Conservation (phyloP, 2,113 vertebrate genomes). For the Bufo bufo region DNA sequence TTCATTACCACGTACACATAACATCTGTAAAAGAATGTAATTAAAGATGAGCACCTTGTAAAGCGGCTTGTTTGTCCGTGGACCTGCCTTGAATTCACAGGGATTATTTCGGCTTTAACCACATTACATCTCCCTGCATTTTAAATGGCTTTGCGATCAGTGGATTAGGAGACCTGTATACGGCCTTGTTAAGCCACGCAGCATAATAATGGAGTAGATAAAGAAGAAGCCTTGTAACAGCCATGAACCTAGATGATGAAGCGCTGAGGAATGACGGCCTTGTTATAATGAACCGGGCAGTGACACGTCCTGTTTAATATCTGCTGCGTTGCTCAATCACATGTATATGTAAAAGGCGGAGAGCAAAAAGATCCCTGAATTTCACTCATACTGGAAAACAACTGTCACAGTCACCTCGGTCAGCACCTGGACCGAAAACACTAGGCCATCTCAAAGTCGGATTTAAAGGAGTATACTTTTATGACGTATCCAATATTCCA, state of each 20-base stretch:
- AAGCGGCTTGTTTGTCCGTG: slow-evolving; percentile 47
- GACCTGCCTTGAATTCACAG: slow-evolving; percentile 29
- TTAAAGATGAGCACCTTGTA: slow-evolving; percentile 51
- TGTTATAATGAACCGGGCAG: not conserved
- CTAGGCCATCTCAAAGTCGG: too few species aligned
- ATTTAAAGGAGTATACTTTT: not conserved
- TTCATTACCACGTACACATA: slow-evolving; percentile 5
- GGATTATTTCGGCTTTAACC: slow-evolving; percentile 48
- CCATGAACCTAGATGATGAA: not conserved
- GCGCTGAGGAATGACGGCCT: not conserved
- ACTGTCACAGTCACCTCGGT: not conserved
- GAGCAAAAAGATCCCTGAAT: not conserved
- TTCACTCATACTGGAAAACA: not conserved
- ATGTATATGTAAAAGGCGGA: not conserved
- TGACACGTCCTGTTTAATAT: not conserved
- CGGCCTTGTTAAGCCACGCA: slow-evolving; percentile 27
- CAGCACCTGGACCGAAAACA: not conserved
- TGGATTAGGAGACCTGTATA: slow-evolving; percentile 20
- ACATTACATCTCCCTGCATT: slow-evolving; percentile 40
- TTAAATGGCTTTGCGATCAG: slow-evolving; percentile 41
- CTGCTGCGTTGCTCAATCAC: not conserved
- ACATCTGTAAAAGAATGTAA: slow-evolving; percentile 48
- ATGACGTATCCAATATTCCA: not conserved
- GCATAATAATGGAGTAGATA: not conserved
- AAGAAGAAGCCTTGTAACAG: not conserved